phyloP scores from a whole-genome alignment of 1,140 invertebrate genomes.

The Papilio glaucus region DNA sequence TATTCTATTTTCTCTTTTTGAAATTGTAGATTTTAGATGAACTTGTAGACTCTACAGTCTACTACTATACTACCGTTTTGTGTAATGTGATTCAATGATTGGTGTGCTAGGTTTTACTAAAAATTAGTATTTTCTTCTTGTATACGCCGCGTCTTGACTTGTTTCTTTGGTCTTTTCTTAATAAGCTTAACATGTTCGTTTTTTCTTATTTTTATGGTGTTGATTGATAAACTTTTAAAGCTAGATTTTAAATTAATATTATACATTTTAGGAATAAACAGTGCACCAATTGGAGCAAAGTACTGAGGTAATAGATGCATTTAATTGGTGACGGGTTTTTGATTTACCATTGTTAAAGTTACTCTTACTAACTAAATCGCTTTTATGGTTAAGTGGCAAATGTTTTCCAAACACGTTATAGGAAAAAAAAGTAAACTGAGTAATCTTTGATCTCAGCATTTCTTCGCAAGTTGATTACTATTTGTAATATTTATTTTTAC shows the following conservation, averaged over 20 bases:
- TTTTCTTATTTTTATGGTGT: neutral
- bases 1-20: neutral
- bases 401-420: no score
- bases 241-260: slow-evolving; percentile 43
- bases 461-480: no score
- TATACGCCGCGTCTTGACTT: no score
- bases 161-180: no score
- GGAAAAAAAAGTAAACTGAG: no score
- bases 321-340: slow-evolving; percentile 50
- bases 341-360: neutral
- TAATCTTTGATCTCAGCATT: no score
- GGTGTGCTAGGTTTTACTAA: neutral
- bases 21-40: neutral
- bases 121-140: no score
- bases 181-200: neutral
- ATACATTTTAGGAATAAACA: slow-evolving; percentile 64
- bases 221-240: neutral
- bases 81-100: neutral
- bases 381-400: neutral
- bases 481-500: no score
- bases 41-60: neutral
- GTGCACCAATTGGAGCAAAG: slow-evolving; percentile 60
- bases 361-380: neutral
- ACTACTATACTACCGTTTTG: neutral
- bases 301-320: slow-evolving; percentile 60